Evolutionary conservation across 2,888 invertebrate genomes (phyloP), one percentile per base, ranked within the genome.

Genomic region (Amiota minor): DNA sequence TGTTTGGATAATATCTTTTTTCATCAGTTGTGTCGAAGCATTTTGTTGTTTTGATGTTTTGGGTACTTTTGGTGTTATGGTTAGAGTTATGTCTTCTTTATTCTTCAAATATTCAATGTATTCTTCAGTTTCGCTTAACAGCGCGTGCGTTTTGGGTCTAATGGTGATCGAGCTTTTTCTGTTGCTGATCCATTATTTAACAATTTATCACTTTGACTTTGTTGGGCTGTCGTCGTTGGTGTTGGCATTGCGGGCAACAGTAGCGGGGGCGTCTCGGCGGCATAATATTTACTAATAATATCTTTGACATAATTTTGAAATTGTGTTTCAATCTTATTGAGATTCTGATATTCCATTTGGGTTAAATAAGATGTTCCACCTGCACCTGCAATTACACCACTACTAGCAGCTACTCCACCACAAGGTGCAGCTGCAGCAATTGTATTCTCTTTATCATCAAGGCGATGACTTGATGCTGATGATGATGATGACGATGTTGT

Each of bases 231-330:
- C 23, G 81, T 77, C 2, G 85, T 85, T 3, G 86, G 79, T 18
- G 85, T 84, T 6, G 87, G 83, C 72, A 84, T 77, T 4, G 85
- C 80, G 8, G 88, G 83, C 74, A 86, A 87, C 75, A 86, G 78
- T 79, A 88, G 82, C 11, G 89, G 77, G 45, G 90, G 88, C 59
- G 88, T 87, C 76, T 89, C 89, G 35, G 88, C 88, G 61, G 88
- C 84, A 78, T 90, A 90, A 72, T 89, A 90, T 82, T 90, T 89
- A 76, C 86, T 89, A 18, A 89, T 89, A 64, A 89, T 89, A 76
- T 89, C 89, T 76, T 89, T 89, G 74, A 90, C 88, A 80, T 90
- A 90, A 78, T 89, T 89, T 76, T 89, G 89, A 80, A 89, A 89
- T 81, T 89, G 89, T 76, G 88, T 85, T 74, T 88, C 89, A 74